phyloP scores from a whole-genome alignment of 2,888 invertebrate species.

The Apoda limacodes region DNA sequence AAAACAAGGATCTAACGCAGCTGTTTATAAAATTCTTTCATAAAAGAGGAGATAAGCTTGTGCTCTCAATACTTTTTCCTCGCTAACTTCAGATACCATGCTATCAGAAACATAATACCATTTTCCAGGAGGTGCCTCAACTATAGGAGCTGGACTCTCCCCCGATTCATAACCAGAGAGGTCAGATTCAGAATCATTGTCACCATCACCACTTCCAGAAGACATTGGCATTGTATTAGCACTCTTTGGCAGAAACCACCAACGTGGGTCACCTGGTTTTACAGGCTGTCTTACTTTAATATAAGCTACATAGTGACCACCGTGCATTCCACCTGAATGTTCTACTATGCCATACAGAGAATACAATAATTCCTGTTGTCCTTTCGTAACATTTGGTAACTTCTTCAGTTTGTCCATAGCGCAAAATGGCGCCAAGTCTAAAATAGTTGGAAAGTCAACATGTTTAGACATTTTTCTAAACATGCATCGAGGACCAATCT shows the following conservation, averaged over 20 bases:
- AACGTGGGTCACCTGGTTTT: slow-evolving; percentile 73
- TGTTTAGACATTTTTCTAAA: slow-evolving; percentile 88
- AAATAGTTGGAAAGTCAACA: slow-evolving; percentile 86
- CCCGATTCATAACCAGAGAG: slow-evolving; percentile 68
- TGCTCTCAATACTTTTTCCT: slow-evolving; percentile 82
- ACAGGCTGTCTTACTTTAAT: slow-evolving; percentile 85
- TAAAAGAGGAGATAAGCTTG: slow-evolving; percentile 98
- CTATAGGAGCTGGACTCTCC: slow-evolving; percentile 41
- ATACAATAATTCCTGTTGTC: slow-evolving; percentile 80
- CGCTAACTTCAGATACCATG: slow-evolving; percentile 83
- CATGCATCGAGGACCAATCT: slow-evolving; percentile 78
- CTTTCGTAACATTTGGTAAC: slow-evolving; percentile 71
- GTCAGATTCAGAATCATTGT: slow-evolving; percentile 66
- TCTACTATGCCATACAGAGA: slow-evolving; percentile 95
- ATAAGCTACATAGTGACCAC: slow-evolving; percentile 91
- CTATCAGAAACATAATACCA: slow-evolving; percentile 98
- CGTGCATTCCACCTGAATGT: slow-evolving; percentile 91
- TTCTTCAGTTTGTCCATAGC: slow-evolving; percentile 74
- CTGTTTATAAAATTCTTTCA: slow-evolving; percentile 84
- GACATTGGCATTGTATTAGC: slow-evolving; percentile 64
- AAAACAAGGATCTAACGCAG: slow-evolving; percentile 1
- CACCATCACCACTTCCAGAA: slow-evolving; percentile 43
- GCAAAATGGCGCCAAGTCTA: slow-evolving; percentile 94
- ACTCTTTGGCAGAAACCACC: slow-evolving; percentile 78
- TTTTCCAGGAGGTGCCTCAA: slow-evolving; percentile 73